These are phyloP conservation scores for Diorhabda sublineata DNA, from an alignment of 1,140 invertebrate species.

Conservation along the genomic window DNA sequence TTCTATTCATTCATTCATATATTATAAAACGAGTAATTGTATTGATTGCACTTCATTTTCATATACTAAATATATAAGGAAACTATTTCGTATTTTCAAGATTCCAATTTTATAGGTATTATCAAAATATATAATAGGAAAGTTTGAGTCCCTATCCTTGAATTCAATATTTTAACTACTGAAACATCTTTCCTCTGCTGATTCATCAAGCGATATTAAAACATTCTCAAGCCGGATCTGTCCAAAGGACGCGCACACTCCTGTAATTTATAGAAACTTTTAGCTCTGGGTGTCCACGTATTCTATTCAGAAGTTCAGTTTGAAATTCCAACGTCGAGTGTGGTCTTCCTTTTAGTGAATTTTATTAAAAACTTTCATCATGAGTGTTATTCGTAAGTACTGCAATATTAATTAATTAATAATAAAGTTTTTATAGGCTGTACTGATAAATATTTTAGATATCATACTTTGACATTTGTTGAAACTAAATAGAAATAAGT, in stretches of 20 bases:
- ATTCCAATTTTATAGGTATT: no score
- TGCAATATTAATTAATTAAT: not conserved
- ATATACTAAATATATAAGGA: no score
- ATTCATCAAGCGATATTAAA: no score
- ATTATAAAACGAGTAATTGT: no score
- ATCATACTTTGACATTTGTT: not conserved
- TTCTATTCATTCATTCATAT: no score
- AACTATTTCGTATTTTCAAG: no score
- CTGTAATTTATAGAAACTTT: not conserved
- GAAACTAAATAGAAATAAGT: not conserved
- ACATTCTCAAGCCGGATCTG: not conserved
- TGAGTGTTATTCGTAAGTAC: not conserved
- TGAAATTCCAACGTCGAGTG: not conserved
- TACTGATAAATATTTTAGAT: not conserved
- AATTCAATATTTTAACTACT: no score
- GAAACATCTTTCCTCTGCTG: no score
- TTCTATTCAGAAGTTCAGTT: not conserved
- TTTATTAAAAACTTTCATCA: not conserved
- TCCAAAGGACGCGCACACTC: not conserved
- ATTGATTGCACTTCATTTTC: no score
- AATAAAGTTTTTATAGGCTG: not conserved
- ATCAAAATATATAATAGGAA: no score
- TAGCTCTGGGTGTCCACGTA: not conserved
- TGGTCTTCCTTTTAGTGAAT: not conserved
- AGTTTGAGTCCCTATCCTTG: no score